These are phyloP conservation scores for Marmota flaviventris DNA, from an alignment of 2,113 vertebrate species.

Conservation along the genomic window DNA sequence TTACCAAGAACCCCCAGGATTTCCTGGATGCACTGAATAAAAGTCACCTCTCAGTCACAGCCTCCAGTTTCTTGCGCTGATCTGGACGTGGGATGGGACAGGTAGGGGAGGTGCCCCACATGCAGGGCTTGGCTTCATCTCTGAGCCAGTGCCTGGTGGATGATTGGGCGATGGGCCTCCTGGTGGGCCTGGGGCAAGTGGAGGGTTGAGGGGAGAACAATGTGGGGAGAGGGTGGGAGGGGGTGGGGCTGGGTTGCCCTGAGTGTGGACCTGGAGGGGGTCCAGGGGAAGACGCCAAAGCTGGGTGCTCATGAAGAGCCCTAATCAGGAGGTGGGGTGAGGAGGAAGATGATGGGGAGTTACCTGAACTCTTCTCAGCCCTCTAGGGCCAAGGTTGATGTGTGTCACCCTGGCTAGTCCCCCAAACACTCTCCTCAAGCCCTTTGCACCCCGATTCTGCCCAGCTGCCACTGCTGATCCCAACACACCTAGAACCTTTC, in stretches of 20 bases:
- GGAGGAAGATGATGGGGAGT: background rate
- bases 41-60: too few species aligned
- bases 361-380: background rate
- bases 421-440: too few species aligned
- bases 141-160: background rate
- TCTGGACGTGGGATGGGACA: too few species aligned
- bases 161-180: too few species aligned
- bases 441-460: too few species aligned
- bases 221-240: background rate
- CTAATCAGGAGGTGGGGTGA: background rate
- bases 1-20: background rate
- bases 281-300: background rate
- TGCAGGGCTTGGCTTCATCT: background rate
- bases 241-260: background rate
- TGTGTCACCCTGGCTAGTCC: too few species aligned
- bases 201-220: too few species aligned
- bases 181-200: too few species aligned
- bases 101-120: accelerated
- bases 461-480: too few species aligned
- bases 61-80: too few species aligned
- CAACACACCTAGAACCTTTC: background rate
- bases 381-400: background rate
- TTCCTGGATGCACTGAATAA: too few species aligned
- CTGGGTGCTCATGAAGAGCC: background rate
- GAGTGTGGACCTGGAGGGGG: accelerated